These are phyloP conservation scores for Crotophaga sulcirostris DNA, from an alignment of 2,113 vertebrate genomes.

Conservation along the genomic window DNA sequence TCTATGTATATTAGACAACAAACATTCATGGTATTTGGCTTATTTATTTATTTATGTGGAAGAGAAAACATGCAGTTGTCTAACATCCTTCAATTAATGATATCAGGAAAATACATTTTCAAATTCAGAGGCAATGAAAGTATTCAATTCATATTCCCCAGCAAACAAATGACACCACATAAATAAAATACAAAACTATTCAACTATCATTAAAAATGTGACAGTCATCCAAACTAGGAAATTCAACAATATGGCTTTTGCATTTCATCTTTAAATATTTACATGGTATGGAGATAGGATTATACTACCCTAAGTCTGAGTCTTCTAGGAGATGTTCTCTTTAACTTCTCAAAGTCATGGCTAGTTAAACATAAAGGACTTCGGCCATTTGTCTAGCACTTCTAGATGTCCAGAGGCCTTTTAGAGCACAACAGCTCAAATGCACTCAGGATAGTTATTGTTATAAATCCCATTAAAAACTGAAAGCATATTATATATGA, in stretches of 20 bases:
- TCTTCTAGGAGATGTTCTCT: neutral
- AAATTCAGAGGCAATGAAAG: constrained; percentile 42
- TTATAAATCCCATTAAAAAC: neutral
- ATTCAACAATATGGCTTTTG: constrained; percentile 16
- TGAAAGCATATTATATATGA: neutral
- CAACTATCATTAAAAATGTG: constrained; percentile 64
- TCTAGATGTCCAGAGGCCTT: neutral
- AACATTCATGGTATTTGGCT: constrained; percentile 16
- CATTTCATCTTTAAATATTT: constrained; percentile 60
- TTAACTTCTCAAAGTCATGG: neutral
- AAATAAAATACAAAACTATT: constrained; percentile 71
- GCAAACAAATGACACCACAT: constrained; percentile 64
- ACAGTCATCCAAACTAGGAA: constrained; percentile 27
- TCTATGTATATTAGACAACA: constrained; percentile 8
- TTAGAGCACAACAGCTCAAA: neutral
- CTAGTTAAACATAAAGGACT: neutral
- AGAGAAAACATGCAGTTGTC: constrained; percentile 7
- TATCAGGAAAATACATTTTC: constrained; percentile 17
- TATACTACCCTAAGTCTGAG: neutral
- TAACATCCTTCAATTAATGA: constrained; percentile 46
- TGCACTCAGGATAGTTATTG: neutral
- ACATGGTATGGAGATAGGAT: neutral
- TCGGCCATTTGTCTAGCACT: neutral
- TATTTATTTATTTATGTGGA: constrained; percentile 53
- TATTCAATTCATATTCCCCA: neutral